phyloP scores from a whole-genome alignment of 2,797 vertebrate genomes.

The Halcyon smyrnensis region DNA sequence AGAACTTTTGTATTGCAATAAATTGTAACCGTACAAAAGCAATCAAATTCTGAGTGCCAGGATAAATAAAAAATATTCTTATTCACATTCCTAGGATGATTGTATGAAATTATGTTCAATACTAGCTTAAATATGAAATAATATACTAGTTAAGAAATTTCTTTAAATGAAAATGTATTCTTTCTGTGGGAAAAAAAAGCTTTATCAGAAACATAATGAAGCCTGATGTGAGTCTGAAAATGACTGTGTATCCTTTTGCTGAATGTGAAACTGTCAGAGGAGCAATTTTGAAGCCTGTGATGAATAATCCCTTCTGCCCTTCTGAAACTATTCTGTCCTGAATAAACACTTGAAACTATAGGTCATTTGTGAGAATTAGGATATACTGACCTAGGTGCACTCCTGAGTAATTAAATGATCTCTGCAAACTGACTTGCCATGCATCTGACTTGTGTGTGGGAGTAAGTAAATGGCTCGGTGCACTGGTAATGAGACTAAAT shows the following conservation, averaged over 20 bases:
- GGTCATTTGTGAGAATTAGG: conserved; percentile 32
- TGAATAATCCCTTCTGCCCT: neutral
- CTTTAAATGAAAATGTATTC: neutral
- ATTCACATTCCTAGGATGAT: neutral
- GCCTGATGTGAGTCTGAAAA: neutral
- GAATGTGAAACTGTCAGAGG: neutral
- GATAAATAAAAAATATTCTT: neutral
- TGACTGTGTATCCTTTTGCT: neutral
- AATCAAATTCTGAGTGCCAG: neutral
- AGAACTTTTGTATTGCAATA: neutral
- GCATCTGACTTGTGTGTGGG: conserved; percentile 1
- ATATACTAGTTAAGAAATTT: neutral
- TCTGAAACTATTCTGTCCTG: neutral
- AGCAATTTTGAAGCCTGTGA: neutral
- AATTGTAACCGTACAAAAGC: neutral
- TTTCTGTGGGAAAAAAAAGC: neutral
- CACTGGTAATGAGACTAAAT: neutral
- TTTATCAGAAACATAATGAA: neutral
- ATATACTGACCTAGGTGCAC: neutral
- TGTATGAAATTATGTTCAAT: neutral
- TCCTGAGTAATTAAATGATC: conserved; percentile 35
- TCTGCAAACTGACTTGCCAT: conserved; percentile 19
- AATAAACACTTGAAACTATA: conserved; percentile 27
- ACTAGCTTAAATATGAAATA: neutral
- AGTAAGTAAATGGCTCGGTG: conserved; percentile 10